Conservation (phyloP, 92 coral and sea anemone species). For the Umimayanthus chanpuru region DNA sequence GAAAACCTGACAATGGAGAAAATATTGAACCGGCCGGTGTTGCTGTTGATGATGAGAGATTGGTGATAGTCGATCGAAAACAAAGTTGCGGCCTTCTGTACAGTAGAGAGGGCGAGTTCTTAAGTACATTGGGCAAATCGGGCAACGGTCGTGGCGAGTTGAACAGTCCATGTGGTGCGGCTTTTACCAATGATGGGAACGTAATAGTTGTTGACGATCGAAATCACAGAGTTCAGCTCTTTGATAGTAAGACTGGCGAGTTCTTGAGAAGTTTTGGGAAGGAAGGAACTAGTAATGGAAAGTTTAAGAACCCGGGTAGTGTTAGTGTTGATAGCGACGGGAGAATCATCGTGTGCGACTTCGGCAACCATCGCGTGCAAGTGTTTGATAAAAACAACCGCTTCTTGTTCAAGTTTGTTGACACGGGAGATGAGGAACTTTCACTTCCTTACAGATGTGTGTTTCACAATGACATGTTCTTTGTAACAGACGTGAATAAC, state of each 20-base stretch:
- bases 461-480: neutral
- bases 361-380: too few species aligned
- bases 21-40: neutral
- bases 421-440: neutral
- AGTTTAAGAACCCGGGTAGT: neutral
- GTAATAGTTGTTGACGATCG: neutral
- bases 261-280: conserved; percentile 2
- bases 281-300: too few species aligned
- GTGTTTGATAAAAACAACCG: too few species aligned
- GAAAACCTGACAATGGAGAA: neutral
- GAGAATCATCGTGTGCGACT: neutral
- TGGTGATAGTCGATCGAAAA: neutral
- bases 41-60: neutral
- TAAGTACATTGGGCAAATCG: neutral
- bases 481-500: neutral
- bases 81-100: neutral
- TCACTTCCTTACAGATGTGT: neutral
- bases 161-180: neutral
- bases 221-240: too few species aligned
- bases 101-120: neutral
- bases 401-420: neutral
- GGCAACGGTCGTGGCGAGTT: neutral
- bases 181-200: neutral
- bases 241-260: neutral
- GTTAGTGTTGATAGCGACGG: conserved; percentile 5